A percentile compares a stretch with the other conserved stretches of the same genome.
Evolutionary conservation across 2,113 vertebrate genomes (phyloP).

Genomic region (Campylorhamphus procurvoides): DNA sequence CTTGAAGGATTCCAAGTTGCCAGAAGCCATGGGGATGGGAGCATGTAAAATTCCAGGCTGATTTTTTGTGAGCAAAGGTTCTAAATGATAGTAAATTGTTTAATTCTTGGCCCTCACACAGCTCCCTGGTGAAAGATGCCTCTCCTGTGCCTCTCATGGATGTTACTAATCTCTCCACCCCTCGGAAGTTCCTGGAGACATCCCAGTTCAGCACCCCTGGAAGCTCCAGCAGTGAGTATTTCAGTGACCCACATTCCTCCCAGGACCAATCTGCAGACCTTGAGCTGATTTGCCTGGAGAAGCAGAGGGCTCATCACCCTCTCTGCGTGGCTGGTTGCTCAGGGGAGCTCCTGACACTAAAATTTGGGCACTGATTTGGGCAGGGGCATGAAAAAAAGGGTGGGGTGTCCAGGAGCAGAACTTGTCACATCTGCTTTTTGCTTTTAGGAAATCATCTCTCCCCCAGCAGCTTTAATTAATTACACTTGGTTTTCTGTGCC

Average conservation of each 20-base stretch:
- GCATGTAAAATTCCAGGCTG: neutral
- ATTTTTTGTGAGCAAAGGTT: neutral
- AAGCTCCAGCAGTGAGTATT: constrained; percentile 78
- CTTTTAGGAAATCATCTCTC: neutral
- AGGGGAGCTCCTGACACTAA: neutral
- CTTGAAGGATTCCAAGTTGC: neutral
- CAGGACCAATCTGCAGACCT: neutral
- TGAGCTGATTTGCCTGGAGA: neutral
- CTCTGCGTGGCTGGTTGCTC: neutral
- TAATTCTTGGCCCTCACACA: constrained; percentile 18
- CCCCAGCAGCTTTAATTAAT: neutral
- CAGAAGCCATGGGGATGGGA: neutral
- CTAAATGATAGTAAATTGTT: neutral
- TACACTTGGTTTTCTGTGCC: neutral
- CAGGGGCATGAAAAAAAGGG: neutral
- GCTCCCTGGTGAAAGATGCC: constrained; percentile 83
- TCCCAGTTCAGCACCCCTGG: constrained; percentile 87
- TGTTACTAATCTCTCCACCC: constrained; percentile 88
- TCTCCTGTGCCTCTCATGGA: constrained; percentile 85
- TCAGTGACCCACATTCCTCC: neutral
- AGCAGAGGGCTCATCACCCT: neutral
- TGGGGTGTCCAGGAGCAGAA: neutral
- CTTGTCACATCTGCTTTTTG: neutral
- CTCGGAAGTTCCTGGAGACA: constrained; percentile 88
- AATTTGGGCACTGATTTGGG: neutral